A percentile compares a stretch with the other conserved stretches of the same genome.
Evolutionary conservation across 2,888 invertebrate species (phyloP).

Genomic region (Beris chalybata): DNA sequence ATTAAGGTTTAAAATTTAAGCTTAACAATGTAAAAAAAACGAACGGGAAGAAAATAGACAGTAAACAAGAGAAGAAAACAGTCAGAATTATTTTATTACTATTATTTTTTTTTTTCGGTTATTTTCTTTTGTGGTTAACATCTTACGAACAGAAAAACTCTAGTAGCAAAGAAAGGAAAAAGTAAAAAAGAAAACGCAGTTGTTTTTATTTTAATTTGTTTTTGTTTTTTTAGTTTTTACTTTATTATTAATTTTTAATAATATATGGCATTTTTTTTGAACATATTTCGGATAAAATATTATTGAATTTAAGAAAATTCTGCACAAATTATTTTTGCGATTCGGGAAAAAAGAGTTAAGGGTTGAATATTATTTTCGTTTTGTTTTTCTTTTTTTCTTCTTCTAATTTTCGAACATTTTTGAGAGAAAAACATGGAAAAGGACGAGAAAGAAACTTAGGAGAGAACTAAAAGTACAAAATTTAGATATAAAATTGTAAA

Average conservation of each 20-base stretch:
- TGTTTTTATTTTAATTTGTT: background rate
- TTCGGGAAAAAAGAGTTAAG: background rate
- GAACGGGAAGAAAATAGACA: constrained; percentile 31
- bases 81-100: background rate
- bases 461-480: constrained; percentile 23
- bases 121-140: background rate
- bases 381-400: background rate
- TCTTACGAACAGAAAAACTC: background rate
- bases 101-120: background rate
- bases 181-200: background rate
- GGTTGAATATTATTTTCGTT: background rate
- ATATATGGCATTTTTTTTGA: background rate
- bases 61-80: too few relatives aligned
- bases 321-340: background rate
- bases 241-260: too few relatives aligned
- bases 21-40: constrained; percentile 5
- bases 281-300: background rate
- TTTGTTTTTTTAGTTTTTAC: background rate
- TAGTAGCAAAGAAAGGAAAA: constrained; percentile 6
- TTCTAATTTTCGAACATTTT: background rate
- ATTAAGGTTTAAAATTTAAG: background rate
- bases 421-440: constrained; percentile 1
- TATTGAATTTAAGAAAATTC: constrained; percentile 1
- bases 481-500: constrained; percentile 22
- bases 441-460: background rate